phyloP scores from a whole-genome alignment of 2,113 vertebrate genomes.

The Muscicapa adusta region DNA sequence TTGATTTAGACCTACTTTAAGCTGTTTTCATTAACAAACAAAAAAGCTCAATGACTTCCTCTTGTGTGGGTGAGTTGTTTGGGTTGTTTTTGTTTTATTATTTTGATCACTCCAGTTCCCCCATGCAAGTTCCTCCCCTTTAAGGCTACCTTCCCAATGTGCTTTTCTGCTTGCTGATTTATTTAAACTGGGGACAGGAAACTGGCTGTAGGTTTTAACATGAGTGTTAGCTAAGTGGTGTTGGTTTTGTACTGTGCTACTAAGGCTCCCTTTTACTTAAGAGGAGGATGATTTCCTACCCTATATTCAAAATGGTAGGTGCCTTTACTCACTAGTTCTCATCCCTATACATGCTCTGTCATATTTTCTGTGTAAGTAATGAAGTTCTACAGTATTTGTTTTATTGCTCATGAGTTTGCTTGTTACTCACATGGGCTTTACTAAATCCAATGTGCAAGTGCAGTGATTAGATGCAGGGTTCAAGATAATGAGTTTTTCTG shows the following conservation, averaged over 20 bases:
- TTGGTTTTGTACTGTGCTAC: neutral
- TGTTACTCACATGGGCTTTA: neutral
- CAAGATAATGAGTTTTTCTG: neutral
- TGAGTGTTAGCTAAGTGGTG: neutral
- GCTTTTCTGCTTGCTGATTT: neutral
- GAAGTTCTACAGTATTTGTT: neutral
- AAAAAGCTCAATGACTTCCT: neutral
- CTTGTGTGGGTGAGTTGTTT: neutral
- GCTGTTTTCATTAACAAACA: neutral
- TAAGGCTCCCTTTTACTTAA: neutral
- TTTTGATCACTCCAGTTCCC: neutral
- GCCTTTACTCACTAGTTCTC: neutral
- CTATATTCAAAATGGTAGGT: neutral
- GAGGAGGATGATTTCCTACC: neutral
- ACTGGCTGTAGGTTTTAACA: neutral
- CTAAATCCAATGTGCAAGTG: neutral
- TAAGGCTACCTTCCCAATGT: neutral
- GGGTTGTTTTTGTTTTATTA: rapidly evolving
- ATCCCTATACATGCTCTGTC: neutral
- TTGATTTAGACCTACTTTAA: neutral
- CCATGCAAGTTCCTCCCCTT: neutral
- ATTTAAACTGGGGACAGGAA: neutral
- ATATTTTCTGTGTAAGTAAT: neutral
- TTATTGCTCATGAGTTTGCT: neutral
- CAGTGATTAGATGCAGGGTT: neutral